Conservation (phyloP, 2,113 vertebrate species). For the Rhabdornis inornatus region DNA sequence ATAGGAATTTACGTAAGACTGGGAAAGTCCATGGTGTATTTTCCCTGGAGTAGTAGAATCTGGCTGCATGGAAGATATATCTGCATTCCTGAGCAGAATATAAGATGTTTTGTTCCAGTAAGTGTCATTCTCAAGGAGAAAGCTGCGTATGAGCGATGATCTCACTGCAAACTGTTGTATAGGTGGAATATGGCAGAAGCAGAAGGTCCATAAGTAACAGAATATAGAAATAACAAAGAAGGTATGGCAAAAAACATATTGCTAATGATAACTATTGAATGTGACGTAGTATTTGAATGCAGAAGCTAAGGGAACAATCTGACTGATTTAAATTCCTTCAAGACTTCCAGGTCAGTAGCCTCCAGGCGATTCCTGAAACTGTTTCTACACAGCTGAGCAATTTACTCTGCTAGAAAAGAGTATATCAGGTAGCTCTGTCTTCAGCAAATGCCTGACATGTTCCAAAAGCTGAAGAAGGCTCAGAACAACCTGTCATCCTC, state of each 20-base stretch:
- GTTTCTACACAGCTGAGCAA: not conserved
- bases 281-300: not conserved
- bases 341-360: not conserved
- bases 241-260: not conserved
- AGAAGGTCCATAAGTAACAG: not conserved
- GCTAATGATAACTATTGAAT: not conserved
- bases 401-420: not conserved
- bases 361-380: not conserved
- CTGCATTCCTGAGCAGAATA: not conserved
- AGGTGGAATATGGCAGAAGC: not conserved
- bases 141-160: not conserved
- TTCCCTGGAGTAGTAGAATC: not conserved
- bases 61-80: not conserved
- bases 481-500: not conserved
- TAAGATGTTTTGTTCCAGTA: not conserved
- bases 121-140: not conserved
- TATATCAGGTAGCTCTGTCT: not conserved
- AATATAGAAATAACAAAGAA: not conserved
- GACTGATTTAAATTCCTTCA: not conserved
- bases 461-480: not conserved
- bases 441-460: not conserved
- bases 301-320: not conserved
- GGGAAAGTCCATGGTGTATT: not conserved
- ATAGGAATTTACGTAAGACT: rapidly evolving
- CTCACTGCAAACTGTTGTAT: not conserved